phyloP scores from a whole-genome alignment of 2,113 vertebrate genomes.

The Cavia porcellus region DNA sequence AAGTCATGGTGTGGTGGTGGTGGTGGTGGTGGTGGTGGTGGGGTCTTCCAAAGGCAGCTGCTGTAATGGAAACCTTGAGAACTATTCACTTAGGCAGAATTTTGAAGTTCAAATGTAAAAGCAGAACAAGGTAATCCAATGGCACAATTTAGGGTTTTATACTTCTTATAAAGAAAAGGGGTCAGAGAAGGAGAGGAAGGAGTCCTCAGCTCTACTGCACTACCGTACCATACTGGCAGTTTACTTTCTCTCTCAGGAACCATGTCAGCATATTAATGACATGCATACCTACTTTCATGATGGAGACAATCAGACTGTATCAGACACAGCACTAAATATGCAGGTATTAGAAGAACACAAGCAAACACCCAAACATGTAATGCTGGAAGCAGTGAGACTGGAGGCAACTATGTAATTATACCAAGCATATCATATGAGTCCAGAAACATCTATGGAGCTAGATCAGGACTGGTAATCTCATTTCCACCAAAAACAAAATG shows the following conservation, averaged over 20 bases:
- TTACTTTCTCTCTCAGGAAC: constrained; percentile 76
- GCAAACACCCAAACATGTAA: constrained; percentile 75
- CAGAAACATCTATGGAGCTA: constrained; percentile 82
- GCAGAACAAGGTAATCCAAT: constrained; percentile 76
- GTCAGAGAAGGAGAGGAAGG: background rate
- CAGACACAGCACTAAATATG: constrained; percentile 61
- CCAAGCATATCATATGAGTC: constrained; percentile 68
- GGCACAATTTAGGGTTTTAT: constrained; percentile 80
- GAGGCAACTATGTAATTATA: constrained; percentile 79
- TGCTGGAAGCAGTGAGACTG: constrained; percentile 74
- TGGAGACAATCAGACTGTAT: constrained; percentile 74
- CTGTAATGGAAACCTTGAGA: constrained; percentile 80
- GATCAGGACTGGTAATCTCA: background rate
- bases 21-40: background rate
- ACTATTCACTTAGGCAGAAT: constrained; percentile 77
- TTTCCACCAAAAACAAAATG: constrained; percentile 80
- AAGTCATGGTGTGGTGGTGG: constrained; percentile 78
- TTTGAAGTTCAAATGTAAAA: constrained; percentile 81
- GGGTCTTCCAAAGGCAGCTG: constrained; percentile 81
- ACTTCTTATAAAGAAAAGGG: constrained; percentile 77
- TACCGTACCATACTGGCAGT: constrained; percentile 63
- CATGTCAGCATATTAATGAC: constrained; percentile 86
- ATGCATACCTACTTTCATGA: constrained; percentile 82
- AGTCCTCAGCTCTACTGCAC: background rate
- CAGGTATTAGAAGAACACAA: constrained; percentile 62